Evolutionary conservation across 2,888 invertebrate species (phyloP), one percentile per base, ranked within the genome.

Genomic region (Sinelater perroti): DNA sequence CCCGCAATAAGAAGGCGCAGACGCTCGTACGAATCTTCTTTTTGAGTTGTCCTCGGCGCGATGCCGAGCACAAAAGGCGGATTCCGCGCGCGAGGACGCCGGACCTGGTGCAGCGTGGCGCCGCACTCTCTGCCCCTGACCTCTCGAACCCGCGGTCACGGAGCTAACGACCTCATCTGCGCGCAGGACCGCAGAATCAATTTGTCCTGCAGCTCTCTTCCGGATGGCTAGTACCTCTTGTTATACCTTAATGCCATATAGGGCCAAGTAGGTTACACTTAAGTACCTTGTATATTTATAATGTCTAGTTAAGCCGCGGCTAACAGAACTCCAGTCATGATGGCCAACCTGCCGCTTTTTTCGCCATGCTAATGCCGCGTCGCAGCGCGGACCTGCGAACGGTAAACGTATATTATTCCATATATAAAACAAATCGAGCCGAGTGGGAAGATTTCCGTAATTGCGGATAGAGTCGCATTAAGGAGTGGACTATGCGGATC

Each of bases 201-300:
- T 67, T 67, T 67, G 67, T 67, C 61, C 58, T 58, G 51, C 55
- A 54, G 35, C 55, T 61, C 54, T 61, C 61, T 61, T 58, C 63
- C 58, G 61, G 56, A 55, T 51, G 42, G 20, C 46, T 55, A 56
- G 51, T 54, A 57, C 50, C 54, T 53, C 60, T 60, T 61, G 64
- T 62, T 62, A 62, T 58, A 61, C 61, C 54, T 58, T 58, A 49
- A 38, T 42, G 49, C 72, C 72, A 66, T 72, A 65, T 70, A 71
- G 63, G 70, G 71, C 67, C 65, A 72, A 68, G 63, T 72, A 63
- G 70, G 70, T 69, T 72, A 67, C 61, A 52, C 62, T 54, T 66
- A 68, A 67, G 65, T 68, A 67, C 66, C 65, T 67, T 58, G 65
- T 65, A 65, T 67, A 64, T 67, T 67, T 67, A 66, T 69, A 69